Base-by-base conservation (phyloP, 2,888 invertebrate species). In the Drosophila leonis region DNA sequence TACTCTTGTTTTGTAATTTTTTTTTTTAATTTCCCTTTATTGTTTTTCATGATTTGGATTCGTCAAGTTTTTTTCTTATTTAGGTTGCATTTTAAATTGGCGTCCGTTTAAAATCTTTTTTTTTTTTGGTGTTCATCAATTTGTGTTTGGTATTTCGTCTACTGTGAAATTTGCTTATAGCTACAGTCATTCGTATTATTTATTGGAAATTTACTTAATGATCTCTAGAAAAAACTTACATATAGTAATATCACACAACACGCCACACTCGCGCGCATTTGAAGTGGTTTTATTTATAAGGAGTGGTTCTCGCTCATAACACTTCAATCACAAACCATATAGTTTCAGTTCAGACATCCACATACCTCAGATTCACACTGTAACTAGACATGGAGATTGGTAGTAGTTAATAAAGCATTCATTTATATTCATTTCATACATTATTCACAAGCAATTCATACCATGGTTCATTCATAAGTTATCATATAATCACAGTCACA, bases 171-270 rank as follows among this genome's bases (percentile, higher is more conserved):
- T 71, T 42, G 24, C 87, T 87, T 91, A 87, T 63, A 75, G 63
- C 69, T 82, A 79, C 37, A 49, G 46, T 68, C 69, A 78, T 82
- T 78, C 84, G 65, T 82, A 62, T 65, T 46, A 51, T 51, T 52
- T 72, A n/a, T 52, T 75, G 48, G 42, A 64, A 51, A 60, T 65
- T 55, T 49, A 27, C 51, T 75, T 70, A 75, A 48, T 68, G 44
- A 60, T 78, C 67, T 69, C 66, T 78, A 78, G 73, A 84, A 73
- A 72, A 68, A 74, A 63, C 82, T 86, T 86, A 86, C 82, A 73
- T 85, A 83, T 68, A 66, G 72, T 86, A 90, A 85, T 86, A 86
- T 86, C 86, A 86, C 86, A 90, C 86, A 88, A 71, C 85, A 89
- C 89, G 74, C 71, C 75, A 75, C 78, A 84, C 89, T 72, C 76